Evolutionary conservation across 2,888 invertebrate species (phyloP), one percentile per base, ranked within the genome.

Genomic region (Andrena dorsata): DNA sequence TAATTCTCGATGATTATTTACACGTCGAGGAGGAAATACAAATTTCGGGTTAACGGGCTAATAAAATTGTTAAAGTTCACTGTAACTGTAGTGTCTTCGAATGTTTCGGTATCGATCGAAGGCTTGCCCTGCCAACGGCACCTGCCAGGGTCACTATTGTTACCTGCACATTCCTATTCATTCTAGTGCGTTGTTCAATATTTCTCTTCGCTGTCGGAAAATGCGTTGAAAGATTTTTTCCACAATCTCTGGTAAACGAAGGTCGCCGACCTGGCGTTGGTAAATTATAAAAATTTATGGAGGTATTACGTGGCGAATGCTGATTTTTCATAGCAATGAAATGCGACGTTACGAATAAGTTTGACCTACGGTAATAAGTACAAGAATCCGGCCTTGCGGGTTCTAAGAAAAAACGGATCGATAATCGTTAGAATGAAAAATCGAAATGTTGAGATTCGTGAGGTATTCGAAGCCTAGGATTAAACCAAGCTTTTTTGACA

Each of bases 81-180:
- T 68, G 41, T 20, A 73, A 63, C 35, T n/a, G 53, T 74, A 56
- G 32, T 65, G 68, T 80, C 68, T 75, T 65, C 68, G 20, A 83
- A 77, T 76, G 74, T 72, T 75, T 72, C 74, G 51, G 66, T 83
- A 84, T 84, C 83, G 84, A 84, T 83, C 77, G 69, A 71, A 69
- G 49, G 63, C 51, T 75, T 58, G 51, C 47, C 66, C 73, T 83
- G 73, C 68, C 60, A 76, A 74, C 76, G 35, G 32, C 58, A 82
- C 66, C 63, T 75, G 47, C 47, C 35, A 35, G 32, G 28, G 51
- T 35, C 32, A 13, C 56, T 47, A 51, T 75, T 68, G 63, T 73
- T 63, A 69, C 56, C 61, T 76, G 49, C 41, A 49, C 26, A 58
- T 76, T 68, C 41, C 35, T 75, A 30, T 23, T 16, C 20, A 56